Percentiles rank a stretch among this genome's conserved stretches.
Evolutionary conservation across 2,113 vertebrate genomes (phyloP).

Genomic region (Laticauda colubrina): DNA sequence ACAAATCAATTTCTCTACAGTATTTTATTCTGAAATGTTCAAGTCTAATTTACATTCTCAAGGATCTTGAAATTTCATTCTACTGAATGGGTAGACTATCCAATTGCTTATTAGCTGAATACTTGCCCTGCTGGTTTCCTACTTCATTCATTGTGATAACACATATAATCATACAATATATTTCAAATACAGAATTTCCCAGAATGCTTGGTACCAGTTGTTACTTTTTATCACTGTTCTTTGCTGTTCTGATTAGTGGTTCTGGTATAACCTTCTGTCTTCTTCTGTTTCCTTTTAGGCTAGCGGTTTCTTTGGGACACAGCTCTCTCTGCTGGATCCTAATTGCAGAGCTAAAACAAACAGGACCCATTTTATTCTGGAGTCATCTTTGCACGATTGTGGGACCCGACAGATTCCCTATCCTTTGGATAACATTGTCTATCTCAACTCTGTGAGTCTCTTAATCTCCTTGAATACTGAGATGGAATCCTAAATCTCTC

Average conservation of each 20-base stretch:
- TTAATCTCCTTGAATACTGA: background rate
- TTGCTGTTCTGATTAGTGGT: background rate
- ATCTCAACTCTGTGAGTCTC: conserved; percentile 82
- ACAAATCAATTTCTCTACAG: background rate
- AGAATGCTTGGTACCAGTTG: background rate
- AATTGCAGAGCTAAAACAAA: conserved; percentile 87
- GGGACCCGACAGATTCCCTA: conserved; percentile 69
- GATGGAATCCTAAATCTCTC: background rate
- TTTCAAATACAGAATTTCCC: background rate
- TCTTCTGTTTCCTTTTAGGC: conserved; percentile 70
- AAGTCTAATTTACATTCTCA: background rate
- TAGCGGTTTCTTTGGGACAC: conserved; percentile 73
- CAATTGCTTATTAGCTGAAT: background rate
- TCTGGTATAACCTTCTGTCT: background rate
- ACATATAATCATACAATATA: background rate
- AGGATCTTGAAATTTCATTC: background rate
- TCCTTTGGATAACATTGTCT: conserved; percentile 67
- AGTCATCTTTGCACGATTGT: conserved; percentile 81
- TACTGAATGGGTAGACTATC: background rate
- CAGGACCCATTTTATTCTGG: conserved; percentile 89
- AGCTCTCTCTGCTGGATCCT: conserved; percentile 85
- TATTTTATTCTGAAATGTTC: background rate
- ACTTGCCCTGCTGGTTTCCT: background rate
- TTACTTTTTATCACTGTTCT: background rate
- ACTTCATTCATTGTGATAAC: background rate